These are phyloP conservation scores for Achroia grisella DNA, from an alignment of 1,140 invertebrate species.

Conservation along the genomic window DNA sequence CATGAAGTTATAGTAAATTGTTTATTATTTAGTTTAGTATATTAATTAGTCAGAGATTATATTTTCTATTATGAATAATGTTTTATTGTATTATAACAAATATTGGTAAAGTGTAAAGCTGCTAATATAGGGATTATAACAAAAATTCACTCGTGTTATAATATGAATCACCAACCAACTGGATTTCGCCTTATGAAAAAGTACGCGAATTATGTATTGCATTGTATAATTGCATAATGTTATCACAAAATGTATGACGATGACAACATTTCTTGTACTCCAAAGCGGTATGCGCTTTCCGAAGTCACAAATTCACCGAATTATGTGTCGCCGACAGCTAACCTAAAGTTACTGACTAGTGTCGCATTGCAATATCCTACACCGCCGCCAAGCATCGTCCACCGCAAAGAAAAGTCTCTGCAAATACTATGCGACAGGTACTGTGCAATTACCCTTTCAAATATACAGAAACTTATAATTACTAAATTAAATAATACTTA, in stretches of 20 bases:
- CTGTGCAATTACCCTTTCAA: background rate
- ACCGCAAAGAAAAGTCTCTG: constrained; percentile 75
- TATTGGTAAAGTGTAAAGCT: background rate
- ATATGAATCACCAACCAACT: constrained; percentile 34
- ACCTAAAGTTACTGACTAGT: constrained; percentile 75
- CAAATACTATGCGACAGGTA: constrained; percentile 77
- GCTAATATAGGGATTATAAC: background rate
- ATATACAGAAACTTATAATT: too few relatives aligned
- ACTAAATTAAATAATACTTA: too few relatives aligned
- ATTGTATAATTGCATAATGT: constrained; percentile 60
- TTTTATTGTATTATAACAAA: too few relatives aligned
- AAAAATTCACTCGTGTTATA: constrained; percentile 6
- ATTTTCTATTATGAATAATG: too few relatives aligned
- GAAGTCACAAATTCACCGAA: constrained; percentile 72
- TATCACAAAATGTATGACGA: constrained; percentile 67
- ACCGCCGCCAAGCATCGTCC: constrained; percentile 59
- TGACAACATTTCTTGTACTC: constrained; percentile 68
- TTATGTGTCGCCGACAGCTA: constrained; percentile 75
- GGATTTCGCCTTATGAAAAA: constrained; percentile 55
- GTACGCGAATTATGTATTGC: constrained; percentile 60
- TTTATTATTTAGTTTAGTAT: constrained; percentile 55
- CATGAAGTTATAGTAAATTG: too few relatives aligned
- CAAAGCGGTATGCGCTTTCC: constrained; percentile 71
- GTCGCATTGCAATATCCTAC: constrained; percentile 72
- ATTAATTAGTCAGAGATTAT: constrained; percentile 1